A percentile compares a stretch with the other conserved stretches of the same genome.
phyloP scores from a whole-genome alignment of 64 coral and sea anemone genomes.

The Pachyseris speciosa region DNA sequence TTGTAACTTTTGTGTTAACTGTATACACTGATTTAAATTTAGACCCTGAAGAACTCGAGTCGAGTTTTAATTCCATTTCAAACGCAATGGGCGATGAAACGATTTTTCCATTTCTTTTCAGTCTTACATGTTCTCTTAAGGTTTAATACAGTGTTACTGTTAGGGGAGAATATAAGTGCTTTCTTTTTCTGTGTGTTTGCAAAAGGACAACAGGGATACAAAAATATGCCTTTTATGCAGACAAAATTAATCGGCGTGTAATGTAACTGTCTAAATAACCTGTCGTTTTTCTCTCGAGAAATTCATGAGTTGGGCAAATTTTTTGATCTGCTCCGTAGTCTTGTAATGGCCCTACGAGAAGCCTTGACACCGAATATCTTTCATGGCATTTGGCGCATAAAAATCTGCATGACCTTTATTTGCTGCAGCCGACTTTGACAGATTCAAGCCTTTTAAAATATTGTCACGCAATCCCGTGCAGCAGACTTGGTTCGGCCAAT shows the following conservation, averaged over 20 bases:
- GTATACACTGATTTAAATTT: background rate
- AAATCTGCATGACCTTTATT: background rate
- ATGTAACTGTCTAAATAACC: background rate
- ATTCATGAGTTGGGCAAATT: no score
- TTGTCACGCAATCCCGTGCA: constrained; percentile 3
- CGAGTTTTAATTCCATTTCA: background rate
- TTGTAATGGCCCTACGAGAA: no score
- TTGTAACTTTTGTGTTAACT: background rate
- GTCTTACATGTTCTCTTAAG: no score
- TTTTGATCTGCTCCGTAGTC: no score
- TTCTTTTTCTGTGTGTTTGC: background rate
- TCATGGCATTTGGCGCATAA: background rate
- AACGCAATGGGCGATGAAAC: background rate
- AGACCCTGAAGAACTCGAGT: background rate
- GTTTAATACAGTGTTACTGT: no score
- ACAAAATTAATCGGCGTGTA: background rate
- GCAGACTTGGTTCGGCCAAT: background rate
- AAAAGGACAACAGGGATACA: background rate
- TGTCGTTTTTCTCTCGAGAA: background rate
- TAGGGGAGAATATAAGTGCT: background rate
- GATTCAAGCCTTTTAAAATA: background rate
- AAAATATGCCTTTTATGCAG: constrained; percentile 14
- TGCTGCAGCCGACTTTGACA: background rate
- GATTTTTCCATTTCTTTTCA: no score
- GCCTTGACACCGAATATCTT: background rate